phyloP scores from a whole-genome alignment of 2,113 vertebrate genomes.

The Lepus europaeus region DNA sequence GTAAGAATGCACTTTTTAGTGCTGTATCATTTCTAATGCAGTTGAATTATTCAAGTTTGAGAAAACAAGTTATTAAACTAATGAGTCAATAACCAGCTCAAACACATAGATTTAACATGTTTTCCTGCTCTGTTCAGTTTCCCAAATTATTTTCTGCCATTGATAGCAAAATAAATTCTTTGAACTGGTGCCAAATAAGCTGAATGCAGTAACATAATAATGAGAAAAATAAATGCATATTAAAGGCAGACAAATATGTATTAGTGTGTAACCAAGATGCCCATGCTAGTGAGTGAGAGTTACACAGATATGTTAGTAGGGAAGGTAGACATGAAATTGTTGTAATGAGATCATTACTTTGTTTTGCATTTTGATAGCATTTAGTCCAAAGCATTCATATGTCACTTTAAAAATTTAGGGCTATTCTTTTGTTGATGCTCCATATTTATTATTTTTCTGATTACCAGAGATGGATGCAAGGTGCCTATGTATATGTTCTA shows the following conservation, averaged over 20 bases:
- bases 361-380: conserved; percentile 35
- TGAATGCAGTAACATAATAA: conserved; percentile 53
- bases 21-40: conserved; percentile 69
- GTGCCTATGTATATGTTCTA: fast-evolving
- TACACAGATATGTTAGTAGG: neutral
- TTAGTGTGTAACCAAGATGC: conserved; percentile 35
- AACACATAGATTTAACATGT: conserved; percentile 72
- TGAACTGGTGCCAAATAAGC: conserved; percentile 58
- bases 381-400: conserved; percentile 19
- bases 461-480: neutral
- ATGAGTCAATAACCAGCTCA: conserved; percentile 66
- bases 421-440: neutral
- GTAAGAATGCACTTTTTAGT: conserved; percentile 75
- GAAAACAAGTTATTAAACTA: conserved; percentile 75
- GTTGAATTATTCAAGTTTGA: conserved; percentile 79
- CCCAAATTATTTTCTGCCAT: conserved; percentile 70
- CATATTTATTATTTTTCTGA: neutral
- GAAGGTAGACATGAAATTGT: neutral
- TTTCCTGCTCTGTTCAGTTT: conserved; percentile 65
- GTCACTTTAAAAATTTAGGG: conserved; percentile 44
- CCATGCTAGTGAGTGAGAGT: neutral
- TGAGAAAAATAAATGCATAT: conserved; percentile 57
- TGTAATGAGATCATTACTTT: neutral
- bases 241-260: conserved; percentile 67
- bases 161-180: conserved; percentile 62